A percentile compares a stretch with the other conserved stretches of the same genome.
These are phyloP conservation scores for Acanthiza pusilla DNA, from an alignment of 2,797 vertebrate genomes.

Conservation along the genomic window DNA sequence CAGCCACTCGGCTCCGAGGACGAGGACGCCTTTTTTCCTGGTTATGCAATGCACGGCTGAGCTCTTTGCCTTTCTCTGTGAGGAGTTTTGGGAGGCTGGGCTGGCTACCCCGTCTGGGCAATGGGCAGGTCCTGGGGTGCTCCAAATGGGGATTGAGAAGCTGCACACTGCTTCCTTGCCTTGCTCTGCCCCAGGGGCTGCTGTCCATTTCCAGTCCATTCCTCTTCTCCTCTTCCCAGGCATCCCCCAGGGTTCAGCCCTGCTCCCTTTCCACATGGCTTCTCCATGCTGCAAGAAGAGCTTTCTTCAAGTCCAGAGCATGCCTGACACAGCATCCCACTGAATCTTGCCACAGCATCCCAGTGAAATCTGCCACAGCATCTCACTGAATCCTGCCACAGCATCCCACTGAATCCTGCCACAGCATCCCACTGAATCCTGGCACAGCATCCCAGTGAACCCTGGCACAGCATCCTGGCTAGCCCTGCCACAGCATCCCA, in stretches of 20 bases:
- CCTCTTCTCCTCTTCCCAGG: background rate
- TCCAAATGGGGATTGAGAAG: accelerated
- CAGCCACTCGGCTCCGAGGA: slow-evolving; percentile 3
- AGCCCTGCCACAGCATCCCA: background rate
- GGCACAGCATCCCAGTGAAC: accelerated
- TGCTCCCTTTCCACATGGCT: background rate
- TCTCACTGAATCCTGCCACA: accelerated
- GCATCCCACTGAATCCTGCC: accelerated
- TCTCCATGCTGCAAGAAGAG: background rate
- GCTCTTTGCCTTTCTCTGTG: background rate
- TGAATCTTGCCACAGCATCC: background rate
- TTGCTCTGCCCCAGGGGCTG: background rate
- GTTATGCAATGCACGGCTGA: background rate
- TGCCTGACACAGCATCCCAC: background rate
- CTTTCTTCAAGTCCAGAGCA: accelerated
- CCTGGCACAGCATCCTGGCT: background rate
- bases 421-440: accelerated
- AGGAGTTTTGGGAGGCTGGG: background rate
- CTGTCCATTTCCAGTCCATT: accelerated
- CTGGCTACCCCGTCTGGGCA: background rate
- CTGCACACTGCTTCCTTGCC: accelerated
- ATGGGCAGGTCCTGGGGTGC: background rate
- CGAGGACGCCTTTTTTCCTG: background rate
- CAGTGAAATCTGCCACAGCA: accelerated
- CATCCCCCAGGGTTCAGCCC: background rate